A percentile compares a stretch with the other conserved stretches of the same genome.
Conservation (phyloP, 2,797 vertebrate species). For the Lepus townsendii region DNA sequence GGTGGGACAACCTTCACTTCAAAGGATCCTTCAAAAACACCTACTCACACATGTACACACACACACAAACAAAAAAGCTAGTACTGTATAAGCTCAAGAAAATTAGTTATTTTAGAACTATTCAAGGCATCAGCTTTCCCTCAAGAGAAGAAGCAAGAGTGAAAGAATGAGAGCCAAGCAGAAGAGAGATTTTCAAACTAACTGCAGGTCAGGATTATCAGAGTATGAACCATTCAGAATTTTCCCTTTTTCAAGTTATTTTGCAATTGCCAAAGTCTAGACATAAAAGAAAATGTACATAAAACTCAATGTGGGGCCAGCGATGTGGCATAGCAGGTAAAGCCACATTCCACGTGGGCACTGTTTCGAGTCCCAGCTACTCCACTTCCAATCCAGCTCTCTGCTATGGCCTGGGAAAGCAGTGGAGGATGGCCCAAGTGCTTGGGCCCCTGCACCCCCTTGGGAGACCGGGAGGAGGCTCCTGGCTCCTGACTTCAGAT, state of each 20-base stretch:
- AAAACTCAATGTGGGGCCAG: conserved; percentile 4
- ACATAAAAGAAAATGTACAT: conserved; percentile 4
- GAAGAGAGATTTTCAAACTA: conserved; percentile 64
- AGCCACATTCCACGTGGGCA: no score
- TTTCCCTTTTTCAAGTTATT: conserved; percentile 23
- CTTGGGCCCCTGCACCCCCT: no score
- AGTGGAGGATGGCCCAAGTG: no score
- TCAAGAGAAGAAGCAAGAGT: conserved; percentile 5
- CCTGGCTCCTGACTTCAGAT: no score
- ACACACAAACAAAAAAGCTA: conserved; percentile 8
- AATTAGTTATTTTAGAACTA: conserved; percentile 40
- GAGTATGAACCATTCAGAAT: background rate
- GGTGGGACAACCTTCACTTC: conserved; percentile 26
- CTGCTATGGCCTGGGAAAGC: no score
- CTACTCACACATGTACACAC: background rate
- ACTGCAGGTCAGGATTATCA: conserved; percentile 8
- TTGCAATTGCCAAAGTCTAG: conserved; percentile 44
- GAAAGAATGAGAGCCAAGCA: background rate
- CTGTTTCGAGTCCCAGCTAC: no score
- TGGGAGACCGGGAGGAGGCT: no score
- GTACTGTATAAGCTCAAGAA: conserved; percentile 35
- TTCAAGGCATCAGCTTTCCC: conserved; percentile 38
- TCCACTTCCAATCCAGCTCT: no score
- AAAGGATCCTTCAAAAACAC: conserved; percentile 33
- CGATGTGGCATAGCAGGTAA: no score